Percentiles rank a stretch among this genome's conserved stretches.
Evolutionary conservation across 2,888 invertebrate genomes (phyloP).

Genomic region (Cephus pygmeus): DNA sequence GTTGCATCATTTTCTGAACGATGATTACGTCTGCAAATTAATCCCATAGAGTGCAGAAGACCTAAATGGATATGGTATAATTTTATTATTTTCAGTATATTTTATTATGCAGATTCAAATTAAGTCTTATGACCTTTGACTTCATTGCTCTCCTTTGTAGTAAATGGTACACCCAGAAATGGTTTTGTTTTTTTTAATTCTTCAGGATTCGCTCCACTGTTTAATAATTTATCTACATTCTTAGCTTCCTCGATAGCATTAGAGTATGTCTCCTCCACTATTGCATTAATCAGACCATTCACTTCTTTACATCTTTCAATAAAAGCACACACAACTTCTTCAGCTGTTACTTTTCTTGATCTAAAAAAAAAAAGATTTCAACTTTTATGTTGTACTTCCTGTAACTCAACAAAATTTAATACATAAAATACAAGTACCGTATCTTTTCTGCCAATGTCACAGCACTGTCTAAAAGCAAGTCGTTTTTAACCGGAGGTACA

Average conservation of each 20-base stretch:
- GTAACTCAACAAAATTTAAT: too few relatives aligned
- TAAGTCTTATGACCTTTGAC: constrained; percentile 71
- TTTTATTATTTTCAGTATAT: neutral
- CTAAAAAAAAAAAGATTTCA: constrained; percentile 34
- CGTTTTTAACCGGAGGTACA: constrained; percentile 62
- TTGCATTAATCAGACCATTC: constrained; percentile 82
- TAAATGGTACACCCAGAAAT: constrained; percentile 92
- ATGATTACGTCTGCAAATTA: constrained; percentile 71
- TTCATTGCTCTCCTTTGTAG: constrained; percentile 89
- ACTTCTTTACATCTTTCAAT: constrained; percentile 82
- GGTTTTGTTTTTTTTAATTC: constrained; percentile 78
- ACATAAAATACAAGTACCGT: constrained; percentile 57
- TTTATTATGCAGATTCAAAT: neutral
- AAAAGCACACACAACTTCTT: constrained; percentile 78
- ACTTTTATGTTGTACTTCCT: neutral
- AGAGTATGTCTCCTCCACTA: constrained; percentile 83
- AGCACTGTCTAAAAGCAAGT: constrained; percentile 74
- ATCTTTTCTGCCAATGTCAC: constrained; percentile 76
- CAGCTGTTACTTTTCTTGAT: constrained; percentile 73
- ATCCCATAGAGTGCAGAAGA: constrained; percentile 76
- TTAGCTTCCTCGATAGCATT: constrained; percentile 83
- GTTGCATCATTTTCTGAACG: constrained; percentile 82
- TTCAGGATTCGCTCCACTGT: constrained; percentile 68
- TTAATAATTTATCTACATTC: constrained; percentile 77
- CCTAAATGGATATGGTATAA: constrained; percentile 29